Conservation (phyloP, 2,113 vertebrate genomes). For the Illadopsis cleaveri region DNA sequence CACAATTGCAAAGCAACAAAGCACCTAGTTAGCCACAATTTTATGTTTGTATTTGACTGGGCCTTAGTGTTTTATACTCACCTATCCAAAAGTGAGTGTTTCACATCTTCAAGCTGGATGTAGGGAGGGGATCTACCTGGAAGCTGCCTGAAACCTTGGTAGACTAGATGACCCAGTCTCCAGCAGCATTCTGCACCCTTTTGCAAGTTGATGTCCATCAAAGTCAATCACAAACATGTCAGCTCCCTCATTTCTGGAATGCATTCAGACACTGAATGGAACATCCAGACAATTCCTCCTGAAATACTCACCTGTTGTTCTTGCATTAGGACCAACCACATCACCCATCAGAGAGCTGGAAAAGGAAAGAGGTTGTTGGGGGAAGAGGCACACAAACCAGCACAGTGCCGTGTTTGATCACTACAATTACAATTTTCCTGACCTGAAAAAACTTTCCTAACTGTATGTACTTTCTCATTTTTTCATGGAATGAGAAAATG, state of each 20-base stretch:
- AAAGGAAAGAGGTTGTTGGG: background rate
- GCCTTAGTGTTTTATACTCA: background rate
- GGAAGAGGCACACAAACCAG: background rate
- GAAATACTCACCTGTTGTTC: background rate
- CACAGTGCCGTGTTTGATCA: background rate
- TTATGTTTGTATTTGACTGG: background rate
- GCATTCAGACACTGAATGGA: background rate
- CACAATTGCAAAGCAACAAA: background rate
- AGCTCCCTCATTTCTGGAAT: background rate
- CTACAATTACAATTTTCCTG: background rate
- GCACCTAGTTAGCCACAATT: background rate
- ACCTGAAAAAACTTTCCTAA: background rate
- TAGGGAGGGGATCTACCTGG: background rate
- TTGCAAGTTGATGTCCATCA: background rate
- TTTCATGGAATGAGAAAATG: background rate
- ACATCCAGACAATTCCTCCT: background rate
- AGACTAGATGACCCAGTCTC: background rate
- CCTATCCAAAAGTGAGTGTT: background rate
- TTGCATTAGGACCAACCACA: background rate
- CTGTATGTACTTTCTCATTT: background rate
- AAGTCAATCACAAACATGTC: background rate
- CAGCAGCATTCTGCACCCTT: background rate
- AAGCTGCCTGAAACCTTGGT: background rate
- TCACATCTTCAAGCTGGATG: background rate
- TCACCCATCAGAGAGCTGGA: background rate